Conservation (phyloP, 2,888 invertebrate species). For the Pteria penguin region DNA sequence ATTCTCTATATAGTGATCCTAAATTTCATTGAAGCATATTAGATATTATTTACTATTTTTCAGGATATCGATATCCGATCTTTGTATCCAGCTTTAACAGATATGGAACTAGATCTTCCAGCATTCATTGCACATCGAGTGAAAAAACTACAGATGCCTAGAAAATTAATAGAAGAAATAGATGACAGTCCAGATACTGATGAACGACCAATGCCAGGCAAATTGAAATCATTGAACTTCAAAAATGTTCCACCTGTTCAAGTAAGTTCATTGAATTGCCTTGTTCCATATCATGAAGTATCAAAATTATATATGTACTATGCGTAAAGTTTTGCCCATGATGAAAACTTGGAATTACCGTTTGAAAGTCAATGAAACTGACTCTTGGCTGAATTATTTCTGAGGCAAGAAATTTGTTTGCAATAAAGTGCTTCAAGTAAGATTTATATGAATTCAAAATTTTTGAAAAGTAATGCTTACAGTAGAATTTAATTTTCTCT, state of each 20-base stretch:
- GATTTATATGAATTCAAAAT: too few relatives aligned
- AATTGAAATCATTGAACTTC: slow-evolving; percentile 82
- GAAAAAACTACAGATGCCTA: slow-evolving; percentile 87
- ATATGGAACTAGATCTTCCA: slow-evolving; percentile 86
- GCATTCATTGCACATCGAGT: slow-evolving; percentile 93
- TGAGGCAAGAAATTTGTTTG: too few relatives aligned
- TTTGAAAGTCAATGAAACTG: slow-evolving; percentile 3
- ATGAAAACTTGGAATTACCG: slow-evolving; percentile 7
- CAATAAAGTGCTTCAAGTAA: too few relatives aligned
- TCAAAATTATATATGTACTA: too few relatives aligned
- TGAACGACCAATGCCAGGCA: slow-evolving; percentile 84
- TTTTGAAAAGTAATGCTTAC: too few relatives aligned
- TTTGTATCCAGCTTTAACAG: slow-evolving; percentile 80
- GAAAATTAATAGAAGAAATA: slow-evolving; percentile 86
- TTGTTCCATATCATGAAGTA: too few relatives aligned
- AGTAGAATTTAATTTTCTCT: too few relatives aligned
- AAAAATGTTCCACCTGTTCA: background rate
- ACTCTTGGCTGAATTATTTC: background rate
- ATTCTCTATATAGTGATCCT: too few relatives aligned
- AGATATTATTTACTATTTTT: slow-evolving; percentile 23
- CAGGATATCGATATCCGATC: slow-evolving; percentile 66
- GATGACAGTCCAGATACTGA: slow-evolving; percentile 83
- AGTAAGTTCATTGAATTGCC: too few relatives aligned
- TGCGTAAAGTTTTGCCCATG: too few relatives aligned
- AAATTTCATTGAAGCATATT: background rate